phyloP scores from a whole-genome alignment of 2,113 vertebrate genomes.

The Thamnophis sirtalis region DNA sequence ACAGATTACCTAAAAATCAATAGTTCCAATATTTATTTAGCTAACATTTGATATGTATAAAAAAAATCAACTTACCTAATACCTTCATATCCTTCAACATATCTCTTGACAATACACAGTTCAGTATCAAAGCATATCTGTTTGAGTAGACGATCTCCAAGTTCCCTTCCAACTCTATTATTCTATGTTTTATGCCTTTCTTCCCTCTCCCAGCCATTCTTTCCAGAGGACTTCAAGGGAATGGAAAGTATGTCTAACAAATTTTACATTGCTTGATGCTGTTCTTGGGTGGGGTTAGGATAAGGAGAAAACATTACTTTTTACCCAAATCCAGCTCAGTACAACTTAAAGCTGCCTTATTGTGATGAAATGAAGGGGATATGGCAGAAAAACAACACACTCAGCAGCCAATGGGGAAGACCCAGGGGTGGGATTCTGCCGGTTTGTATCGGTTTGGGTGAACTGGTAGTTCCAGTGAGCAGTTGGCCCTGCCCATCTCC shows the following conservation, averaged over 20 bases:
- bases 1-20: not conserved
- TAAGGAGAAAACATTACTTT: not conserved
- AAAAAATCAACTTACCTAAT: not conserved
- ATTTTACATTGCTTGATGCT: not conserved
- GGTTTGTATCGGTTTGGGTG: no score
- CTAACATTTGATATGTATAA: not conserved
- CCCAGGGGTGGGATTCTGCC: not conserved
- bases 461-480: no score
- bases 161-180: not conserved
- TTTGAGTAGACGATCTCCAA: not conserved
- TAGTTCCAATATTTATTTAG: not conserved
- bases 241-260: not conserved
- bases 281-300: not conserved
- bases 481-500: no score
- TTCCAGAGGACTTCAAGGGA: not conserved
- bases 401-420: not conserved
- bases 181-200: not conserved
- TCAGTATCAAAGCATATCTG: not conserved
- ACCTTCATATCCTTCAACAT: not conserved
- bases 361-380: not conserved
- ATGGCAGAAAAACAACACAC: not conserved
- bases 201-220: not conserved
- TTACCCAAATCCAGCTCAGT: not conserved
- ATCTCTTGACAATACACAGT: not conserved
- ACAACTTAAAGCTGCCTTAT: not conserved